These are phyloP conservation scores for Poecilobothrus nobilitatus DNA, from an alignment of 2,888 invertebrate genomes.

Conservation along the genomic window DNA sequence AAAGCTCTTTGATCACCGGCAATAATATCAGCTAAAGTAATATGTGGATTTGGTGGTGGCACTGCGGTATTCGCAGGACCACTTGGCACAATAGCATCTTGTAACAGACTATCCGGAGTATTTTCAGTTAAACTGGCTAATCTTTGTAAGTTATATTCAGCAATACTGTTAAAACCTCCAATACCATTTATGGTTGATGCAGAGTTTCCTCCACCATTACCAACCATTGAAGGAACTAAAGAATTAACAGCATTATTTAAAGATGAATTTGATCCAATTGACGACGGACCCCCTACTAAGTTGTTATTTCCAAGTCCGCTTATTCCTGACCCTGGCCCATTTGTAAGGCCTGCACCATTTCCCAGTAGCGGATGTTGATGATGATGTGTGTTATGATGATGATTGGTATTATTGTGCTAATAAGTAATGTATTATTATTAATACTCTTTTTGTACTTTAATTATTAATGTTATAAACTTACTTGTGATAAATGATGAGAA, in stretches of 20 bases:
- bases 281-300: slow-evolving; percentile 23
- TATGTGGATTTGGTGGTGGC: slow-evolving; percentile 55
- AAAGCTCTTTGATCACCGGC: slow-evolving; percentile 68
- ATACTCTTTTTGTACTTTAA: no score
- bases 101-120: slow-evolving; percentile 44
- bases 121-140: slow-evolving; percentile 72
- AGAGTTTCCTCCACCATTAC: slow-evolving; percentile 40
- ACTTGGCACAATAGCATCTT: slow-evolving; percentile 35
- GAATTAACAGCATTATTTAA: slow-evolving; percentile 25
- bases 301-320: slow-evolving; percentile 17
- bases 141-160: slow-evolving; percentile 79
- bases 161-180: slow-evolving; percentile 56
- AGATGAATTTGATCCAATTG: slow-evolving; percentile 8
- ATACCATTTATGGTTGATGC: slow-evolving; percentile 39
- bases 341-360: slow-evolving; percentile 17
- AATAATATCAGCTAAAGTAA: slow-evolving; percentile 68
- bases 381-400: background rate
- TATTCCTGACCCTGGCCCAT: slow-evolving; percentile 22
- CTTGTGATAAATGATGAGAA: slow-evolving; percentile 25
- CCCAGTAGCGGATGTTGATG: slow-evolving; percentile 16
- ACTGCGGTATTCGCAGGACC: slow-evolving; percentile 27
- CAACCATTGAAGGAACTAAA: slow-evolving; percentile 20
- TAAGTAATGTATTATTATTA: no score
- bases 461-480: background rate
- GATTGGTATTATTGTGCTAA: background rate